These are phyloP conservation scores for Tauraco erythrolophus DNA, from an alignment of 2,113 vertebrate genomes.

Conservation along the genomic window DNA sequence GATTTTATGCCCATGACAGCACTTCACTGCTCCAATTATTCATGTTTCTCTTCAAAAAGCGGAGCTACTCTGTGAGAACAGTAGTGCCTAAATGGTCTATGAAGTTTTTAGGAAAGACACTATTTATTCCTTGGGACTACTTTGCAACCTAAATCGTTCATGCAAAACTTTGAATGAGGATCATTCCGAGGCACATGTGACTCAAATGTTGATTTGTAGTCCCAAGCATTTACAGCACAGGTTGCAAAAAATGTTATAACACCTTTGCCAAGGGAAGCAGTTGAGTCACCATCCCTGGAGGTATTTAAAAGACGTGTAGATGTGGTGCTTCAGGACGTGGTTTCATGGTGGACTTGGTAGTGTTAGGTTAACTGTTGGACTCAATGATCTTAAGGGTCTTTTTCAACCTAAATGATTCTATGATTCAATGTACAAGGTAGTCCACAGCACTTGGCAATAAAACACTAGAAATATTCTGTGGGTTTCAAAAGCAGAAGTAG, in stretches of 20 bases:
- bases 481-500: not conserved
- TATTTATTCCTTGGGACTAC: not conserved
- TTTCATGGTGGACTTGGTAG: no score
- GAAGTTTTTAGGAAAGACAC: not conserved
- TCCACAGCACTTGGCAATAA: not conserved
- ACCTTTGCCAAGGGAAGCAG: not conserved
- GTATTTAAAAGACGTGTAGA: no score
- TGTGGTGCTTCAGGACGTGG: no score
- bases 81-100: not conserved
- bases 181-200: not conserved
- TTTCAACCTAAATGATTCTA: not conserved
- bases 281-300: no score
- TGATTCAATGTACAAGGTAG: not conserved
- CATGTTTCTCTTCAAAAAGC: not conserved
- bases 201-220: not conserved
- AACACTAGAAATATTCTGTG: not conserved
- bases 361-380: no score
- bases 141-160: not conserved
- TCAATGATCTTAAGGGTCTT: no score
- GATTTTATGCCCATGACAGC: conserved; percentile 3
- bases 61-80: not conserved
- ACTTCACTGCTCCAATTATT: conserved; percentile 1
- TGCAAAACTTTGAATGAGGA: not conserved
- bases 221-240: not conserved
- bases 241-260: not conserved